Percentiles rank a stretch among this genome's conserved stretches.
Evolutionary conservation across 1,140 invertebrate species (phyloP).

Genomic region (Trichomalopsis sarcophagae): DNA sequence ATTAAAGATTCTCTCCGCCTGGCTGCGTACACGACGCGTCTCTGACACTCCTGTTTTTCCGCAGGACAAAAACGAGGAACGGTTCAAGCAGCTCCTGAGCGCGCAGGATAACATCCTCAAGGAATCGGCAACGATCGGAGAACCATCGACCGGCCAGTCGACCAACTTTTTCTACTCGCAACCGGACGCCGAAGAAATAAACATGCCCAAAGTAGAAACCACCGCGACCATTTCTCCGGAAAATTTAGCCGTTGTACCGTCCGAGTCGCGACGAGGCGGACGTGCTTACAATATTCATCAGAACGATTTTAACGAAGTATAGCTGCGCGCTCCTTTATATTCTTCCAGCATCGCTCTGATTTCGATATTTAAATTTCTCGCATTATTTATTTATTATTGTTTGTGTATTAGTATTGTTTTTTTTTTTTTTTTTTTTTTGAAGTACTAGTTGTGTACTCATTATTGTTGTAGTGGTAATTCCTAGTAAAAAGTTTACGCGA

Average conservation of each 20-base stretch:
- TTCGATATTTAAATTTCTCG: background rate
- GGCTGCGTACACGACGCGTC: too few relatives aligned
- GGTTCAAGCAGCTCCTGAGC: constrained; percentile 71
- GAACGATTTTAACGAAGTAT: constrained; percentile 70
- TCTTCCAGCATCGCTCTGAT: background rate
- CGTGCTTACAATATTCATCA: constrained; percentile 73
- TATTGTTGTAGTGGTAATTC: background rate
- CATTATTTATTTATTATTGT: background rate
- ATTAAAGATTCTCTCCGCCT: background rate
- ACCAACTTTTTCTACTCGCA: constrained; percentile 71
- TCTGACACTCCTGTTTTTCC: too few relatives aligned
- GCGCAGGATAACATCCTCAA: constrained; percentile 71
- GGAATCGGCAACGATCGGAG: constrained; percentile 69
- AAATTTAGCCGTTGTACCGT: constrained; percentile 65
- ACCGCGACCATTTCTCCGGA: constrained; percentile 44
- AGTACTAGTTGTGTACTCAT: background rate
- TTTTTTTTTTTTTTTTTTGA: background rate
- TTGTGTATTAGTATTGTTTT: background rate
- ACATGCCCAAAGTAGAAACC: constrained; percentile 34
- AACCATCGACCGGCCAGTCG: constrained; percentile 59
- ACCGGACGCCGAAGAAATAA: constrained; percentile 56
- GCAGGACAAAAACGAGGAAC: constrained; percentile 67
- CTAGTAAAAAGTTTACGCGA: background rate
- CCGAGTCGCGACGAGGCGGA: constrained; percentile 70
- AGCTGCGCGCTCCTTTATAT: constrained; percentile 28